Evolutionary conservation across 2,113 vertebrate genomes (phyloP).

Genomic region (Ptyas mucosa): DNA sequence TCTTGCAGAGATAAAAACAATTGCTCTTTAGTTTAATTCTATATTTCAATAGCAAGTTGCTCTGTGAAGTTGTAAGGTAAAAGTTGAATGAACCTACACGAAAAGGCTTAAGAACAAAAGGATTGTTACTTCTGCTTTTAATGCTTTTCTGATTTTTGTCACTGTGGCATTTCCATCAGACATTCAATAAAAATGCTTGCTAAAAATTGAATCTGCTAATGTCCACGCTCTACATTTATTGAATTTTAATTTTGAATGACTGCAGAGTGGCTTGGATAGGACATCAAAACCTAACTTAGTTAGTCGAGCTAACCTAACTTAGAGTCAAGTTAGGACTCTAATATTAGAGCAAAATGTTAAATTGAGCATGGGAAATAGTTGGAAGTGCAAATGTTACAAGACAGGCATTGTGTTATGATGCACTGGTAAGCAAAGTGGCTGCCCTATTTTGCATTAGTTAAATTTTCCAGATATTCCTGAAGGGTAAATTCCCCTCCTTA

Average conservation of each 20-base stretch:
- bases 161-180: background rate
- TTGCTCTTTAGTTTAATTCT: background rate
- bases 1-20: background rate
- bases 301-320: background rate
- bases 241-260: background rate
- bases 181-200: background rate
- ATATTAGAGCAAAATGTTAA: background rate
- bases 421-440: background rate
- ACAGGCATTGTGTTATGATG: background rate
- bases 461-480: background rate
- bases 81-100: background rate
- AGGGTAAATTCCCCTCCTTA: background rate
- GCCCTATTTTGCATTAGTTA: background rate
- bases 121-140: background rate
- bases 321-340: background rate
- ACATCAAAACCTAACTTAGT: background rate
- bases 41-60: background rate
- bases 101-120: background rate
- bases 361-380: background rate
- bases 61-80: background rate
- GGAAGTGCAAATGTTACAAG: background rate
- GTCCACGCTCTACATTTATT: background rate
- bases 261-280: background rate
- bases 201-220: background rate
- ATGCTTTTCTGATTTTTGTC: background rate